phyloP scores from a whole-genome alignment of 2,113 vertebrate genomes.

The Saguinus midas region DNA sequence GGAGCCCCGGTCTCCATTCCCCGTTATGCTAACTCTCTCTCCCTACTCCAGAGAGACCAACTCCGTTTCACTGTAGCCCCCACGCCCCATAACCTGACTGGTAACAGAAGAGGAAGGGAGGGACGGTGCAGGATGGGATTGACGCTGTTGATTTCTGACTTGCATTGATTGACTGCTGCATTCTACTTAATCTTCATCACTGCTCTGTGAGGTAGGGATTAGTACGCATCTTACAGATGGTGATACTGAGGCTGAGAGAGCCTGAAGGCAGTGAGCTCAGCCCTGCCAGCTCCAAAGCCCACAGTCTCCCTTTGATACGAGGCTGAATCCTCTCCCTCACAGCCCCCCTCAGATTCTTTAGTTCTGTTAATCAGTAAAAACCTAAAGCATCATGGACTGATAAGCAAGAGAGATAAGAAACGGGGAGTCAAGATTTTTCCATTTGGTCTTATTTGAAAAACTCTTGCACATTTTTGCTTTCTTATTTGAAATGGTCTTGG shows the following conservation, averaged over 20 bases:
- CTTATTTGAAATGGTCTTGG: neutral
- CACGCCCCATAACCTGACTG: too few relatives aligned
- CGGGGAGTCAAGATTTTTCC: neutral
- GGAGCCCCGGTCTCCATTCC: neutral
- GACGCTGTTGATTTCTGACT: neutral
- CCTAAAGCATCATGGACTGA: neutral
- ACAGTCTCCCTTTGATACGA: neutral
- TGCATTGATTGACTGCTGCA: too few relatives aligned
- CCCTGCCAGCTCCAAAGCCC: neutral
- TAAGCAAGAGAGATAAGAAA: neutral
- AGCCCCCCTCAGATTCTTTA: neutral
- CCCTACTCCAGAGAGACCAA: neutral
- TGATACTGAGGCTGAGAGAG: neutral
- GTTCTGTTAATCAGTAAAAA: neutral
- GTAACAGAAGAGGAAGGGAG: neutral
- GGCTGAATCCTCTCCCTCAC: neutral
- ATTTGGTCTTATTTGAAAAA: neutral
- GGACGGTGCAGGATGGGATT: neutral
- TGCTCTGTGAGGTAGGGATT: neutral
- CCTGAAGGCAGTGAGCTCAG: neutral
- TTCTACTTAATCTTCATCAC: neutral
- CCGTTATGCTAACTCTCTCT: neutral
- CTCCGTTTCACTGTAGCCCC: too few relatives aligned
- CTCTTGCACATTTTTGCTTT: neutral
- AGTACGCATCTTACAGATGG: neutral